phyloP scores from a whole-genome alignment of 2,797 vertebrate genomes.

The Hydrophis major region DNA sequence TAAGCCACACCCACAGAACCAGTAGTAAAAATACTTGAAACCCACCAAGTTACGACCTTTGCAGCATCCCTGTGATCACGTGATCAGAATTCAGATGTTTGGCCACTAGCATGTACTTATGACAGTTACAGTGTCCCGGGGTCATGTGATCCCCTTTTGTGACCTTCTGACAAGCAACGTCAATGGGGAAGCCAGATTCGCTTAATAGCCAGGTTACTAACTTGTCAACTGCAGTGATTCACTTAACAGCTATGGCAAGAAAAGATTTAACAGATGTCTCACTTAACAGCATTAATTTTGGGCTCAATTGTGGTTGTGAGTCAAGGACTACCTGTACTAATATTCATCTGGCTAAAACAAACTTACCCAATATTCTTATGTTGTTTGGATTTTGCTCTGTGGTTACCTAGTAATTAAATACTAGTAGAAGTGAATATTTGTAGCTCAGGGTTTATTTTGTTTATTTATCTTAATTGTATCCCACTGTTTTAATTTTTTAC shows the following conservation, averaged over 20 bases:
- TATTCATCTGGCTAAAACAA: not conserved
- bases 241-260: not conserved
- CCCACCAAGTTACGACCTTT: not conserved
- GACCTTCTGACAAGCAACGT: not conserved
- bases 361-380: not conserved
- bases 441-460: not conserved
- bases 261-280: not conserved
- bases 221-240: not conserved
- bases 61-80: not conserved
- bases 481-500: not conserved
- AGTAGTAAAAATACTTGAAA: no score
- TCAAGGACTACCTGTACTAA: not conserved
- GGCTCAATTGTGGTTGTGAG: not conserved
- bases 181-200: not conserved
- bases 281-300: not conserved
- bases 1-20: no score
- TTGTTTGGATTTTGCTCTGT: not conserved
- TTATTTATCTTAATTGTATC: not conserved
- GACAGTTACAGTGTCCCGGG: no score
- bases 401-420: not conserved
- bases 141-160: not conserved
- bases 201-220: not conserved
- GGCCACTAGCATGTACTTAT: not conserved
- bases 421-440: not conserved
- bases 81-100: not conserved